Conservation (phyloP, 64 coral and sea anemone species). For the Actinia equina region DNA sequence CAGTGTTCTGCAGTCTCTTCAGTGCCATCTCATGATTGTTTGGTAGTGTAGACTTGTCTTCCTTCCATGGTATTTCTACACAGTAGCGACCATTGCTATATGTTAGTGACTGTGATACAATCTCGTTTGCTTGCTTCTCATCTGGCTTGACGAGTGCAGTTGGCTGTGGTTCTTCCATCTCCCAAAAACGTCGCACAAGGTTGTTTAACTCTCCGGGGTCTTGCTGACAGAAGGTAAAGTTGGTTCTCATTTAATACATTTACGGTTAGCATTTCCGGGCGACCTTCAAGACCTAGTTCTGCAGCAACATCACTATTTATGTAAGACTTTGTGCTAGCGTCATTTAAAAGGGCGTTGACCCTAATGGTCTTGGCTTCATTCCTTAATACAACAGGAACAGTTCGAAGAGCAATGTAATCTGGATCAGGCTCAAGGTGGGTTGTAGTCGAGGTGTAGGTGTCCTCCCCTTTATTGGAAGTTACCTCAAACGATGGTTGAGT, state of each 20-base stretch:
- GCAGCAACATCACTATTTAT: constrained; percentile 48
- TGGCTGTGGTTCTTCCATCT: constrained; percentile 47
- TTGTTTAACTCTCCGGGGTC: constrained; percentile 19
- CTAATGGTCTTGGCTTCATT: constrained; percentile 36
- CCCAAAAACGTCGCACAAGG: constrained; percentile 57
- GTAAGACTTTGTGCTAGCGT: constrained; percentile 57
- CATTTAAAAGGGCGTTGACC: constrained; percentile 52
- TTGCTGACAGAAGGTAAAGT: constrained; percentile 40
- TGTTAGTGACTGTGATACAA: constrained; percentile 11
- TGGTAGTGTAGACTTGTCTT: constrained; percentile 27
- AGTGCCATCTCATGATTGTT: constrained; percentile 38
- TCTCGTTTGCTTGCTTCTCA: constrained; percentile 27
- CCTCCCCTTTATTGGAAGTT: background rate
- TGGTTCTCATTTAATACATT: constrained; percentile 67
- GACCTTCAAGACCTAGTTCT: constrained; percentile 30
- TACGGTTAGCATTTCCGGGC: constrained; percentile 36
- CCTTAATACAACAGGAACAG: constrained; percentile 29
- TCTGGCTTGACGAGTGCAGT: constrained; percentile 42
- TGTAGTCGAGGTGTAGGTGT: background rate
- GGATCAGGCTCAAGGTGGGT: background rate
- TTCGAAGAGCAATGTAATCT: constrained; percentile 29
- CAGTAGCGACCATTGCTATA: constrained; percentile 30
- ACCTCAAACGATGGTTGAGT: background rate
- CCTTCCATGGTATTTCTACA: constrained; percentile 47
- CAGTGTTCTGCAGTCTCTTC: constrained; percentile 38